Percentiles rank a stretch among this genome's conserved stretches.
Conservation (phyloP, 1,140 invertebrate species). For the Odontomachus brunneus region DNA sequence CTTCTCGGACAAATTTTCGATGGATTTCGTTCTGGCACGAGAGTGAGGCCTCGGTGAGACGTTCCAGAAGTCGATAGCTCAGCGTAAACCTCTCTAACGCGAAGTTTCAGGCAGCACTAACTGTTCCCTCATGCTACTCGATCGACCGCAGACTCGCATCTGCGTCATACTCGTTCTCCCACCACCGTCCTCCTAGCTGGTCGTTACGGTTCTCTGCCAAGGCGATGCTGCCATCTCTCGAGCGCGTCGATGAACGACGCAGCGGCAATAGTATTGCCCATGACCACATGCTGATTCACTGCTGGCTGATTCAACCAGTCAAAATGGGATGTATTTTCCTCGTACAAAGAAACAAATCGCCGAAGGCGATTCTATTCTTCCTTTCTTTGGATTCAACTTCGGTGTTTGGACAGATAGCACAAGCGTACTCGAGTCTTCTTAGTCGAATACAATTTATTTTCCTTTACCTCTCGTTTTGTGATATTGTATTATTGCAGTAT, state of each 20-base stretch:
- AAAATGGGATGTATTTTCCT: background rate
- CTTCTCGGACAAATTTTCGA: background rate
- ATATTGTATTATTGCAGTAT: too few species aligned
- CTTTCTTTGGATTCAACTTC: background rate
- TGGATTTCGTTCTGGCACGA: slow-evolving; percentile 13
- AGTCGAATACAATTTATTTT: too few species aligned
- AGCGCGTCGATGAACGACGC: slow-evolving; percentile 31
- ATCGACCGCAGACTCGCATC: slow-evolving; percentile 63
- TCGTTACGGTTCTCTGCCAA: slow-evolving; percentile 12
- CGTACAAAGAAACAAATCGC: too few species aligned
- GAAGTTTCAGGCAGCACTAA: slow-evolving; percentile 54
- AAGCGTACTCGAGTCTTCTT: too few species aligned
- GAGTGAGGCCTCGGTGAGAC: background rate
- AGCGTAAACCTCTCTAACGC: slow-evolving; percentile 54
- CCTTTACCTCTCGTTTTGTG: too few species aligned
- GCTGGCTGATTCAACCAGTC: background rate
- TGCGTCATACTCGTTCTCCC: slow-evolving; percentile 71
- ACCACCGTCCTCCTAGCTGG: background rate
- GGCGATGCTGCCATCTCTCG: slow-evolving; percentile 75
- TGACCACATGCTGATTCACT: background rate
- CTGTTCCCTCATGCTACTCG: slow-evolving; percentile 8
- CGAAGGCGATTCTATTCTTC: background rate
- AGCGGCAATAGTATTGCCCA: slow-evolving; percentile 66
- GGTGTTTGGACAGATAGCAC: background rate
- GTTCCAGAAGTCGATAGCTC: background rate